Conservation (phyloP, 2,888 invertebrate genomes). For the Abrostola tripartita region DNA sequence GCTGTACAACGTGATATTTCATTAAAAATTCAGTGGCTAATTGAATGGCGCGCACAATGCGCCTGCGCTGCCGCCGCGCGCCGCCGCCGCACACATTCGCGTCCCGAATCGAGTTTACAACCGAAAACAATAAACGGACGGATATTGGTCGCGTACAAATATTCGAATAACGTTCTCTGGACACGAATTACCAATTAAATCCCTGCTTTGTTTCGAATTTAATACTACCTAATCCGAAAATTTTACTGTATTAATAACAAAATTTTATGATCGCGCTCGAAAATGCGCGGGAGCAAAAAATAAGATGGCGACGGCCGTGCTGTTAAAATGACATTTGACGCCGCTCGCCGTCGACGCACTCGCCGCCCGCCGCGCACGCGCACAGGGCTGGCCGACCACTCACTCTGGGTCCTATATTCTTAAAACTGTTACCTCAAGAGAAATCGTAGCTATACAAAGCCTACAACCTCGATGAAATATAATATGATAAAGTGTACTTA, state of each 20-base stretch:
- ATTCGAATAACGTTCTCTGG: slow-evolving; percentile 44
- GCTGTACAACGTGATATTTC: slow-evolving; percentile 53
- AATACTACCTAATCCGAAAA: slow-evolving; percentile 85
- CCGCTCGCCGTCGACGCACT: slow-evolving; percentile 47
- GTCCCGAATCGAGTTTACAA: slow-evolving; percentile 61
- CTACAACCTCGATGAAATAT: no score
- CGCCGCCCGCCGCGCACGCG: slow-evolving; percentile 37
- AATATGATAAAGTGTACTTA: no score
- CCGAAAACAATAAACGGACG: slow-evolving; percentile 69
- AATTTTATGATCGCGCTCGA: slow-evolving; percentile 78
- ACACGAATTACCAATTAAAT: slow-evolving; percentile 84
- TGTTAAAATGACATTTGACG: slow-evolving; percentile 81
- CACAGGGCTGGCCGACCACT: slow-evolving; percentile 34
- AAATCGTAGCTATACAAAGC: no score
- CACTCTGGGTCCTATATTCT: neutral
- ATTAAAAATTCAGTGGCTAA: slow-evolving; percentile 61
- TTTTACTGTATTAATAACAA: slow-evolving; percentile 87
- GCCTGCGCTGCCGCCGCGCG: slow-evolving; percentile 16
- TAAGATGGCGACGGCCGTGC: slow-evolving; percentile 66
- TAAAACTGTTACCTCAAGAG: no score
- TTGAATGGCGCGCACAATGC: slow-evolving; percentile 49
- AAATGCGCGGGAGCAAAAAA: slow-evolving; percentile 80
- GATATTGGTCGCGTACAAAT: slow-evolving; percentile 61
- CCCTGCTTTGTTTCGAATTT: slow-evolving; percentile 86
- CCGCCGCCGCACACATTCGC: slow-evolving; percentile 41